phyloP scores from a whole-genome alignment of 1,140 invertebrate species.

The Sesamia nonagrioides region DNA sequence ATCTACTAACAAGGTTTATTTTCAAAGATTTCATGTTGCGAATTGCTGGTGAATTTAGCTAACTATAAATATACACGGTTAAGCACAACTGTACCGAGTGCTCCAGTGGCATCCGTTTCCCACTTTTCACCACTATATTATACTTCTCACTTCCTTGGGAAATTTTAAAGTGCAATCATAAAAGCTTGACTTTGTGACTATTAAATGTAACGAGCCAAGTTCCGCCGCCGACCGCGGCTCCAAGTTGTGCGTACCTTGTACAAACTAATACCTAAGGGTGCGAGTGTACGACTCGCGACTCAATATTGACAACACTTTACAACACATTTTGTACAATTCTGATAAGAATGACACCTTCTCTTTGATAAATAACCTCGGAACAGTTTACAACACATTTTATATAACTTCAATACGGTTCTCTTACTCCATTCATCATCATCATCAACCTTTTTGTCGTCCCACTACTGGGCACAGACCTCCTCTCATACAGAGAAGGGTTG shows the following conservation, averaged over 20 bases:
- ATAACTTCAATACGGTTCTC: not conserved
- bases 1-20: too few species aligned
- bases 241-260: constrained; percentile 5
- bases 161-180: constrained; percentile 45
- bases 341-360: not conserved
- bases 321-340: not conserved
- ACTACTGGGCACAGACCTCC: too few species aligned
- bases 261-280: not conserved
- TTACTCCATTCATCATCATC: not conserved
- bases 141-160: constrained; percentile 33
- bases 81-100: not conserved
- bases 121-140: constrained; percentile 21
- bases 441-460: too few species aligned
- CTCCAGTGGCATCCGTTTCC: not conserved
- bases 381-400: not conserved
- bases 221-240: not conserved
- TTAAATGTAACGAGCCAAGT: constrained; percentile 48
- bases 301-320: too few species aligned
- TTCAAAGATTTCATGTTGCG: too few species aligned
- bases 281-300: not conserved
- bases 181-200: constrained; percentile 46
- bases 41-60: too few species aligned
- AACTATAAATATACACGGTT: too few species aligned
- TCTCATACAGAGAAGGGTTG: too few species aligned
- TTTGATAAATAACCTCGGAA: not conserved